Conservation (phyloP, 2,797 vertebrate species). For the Sylvilagus floridanus region DNA sequence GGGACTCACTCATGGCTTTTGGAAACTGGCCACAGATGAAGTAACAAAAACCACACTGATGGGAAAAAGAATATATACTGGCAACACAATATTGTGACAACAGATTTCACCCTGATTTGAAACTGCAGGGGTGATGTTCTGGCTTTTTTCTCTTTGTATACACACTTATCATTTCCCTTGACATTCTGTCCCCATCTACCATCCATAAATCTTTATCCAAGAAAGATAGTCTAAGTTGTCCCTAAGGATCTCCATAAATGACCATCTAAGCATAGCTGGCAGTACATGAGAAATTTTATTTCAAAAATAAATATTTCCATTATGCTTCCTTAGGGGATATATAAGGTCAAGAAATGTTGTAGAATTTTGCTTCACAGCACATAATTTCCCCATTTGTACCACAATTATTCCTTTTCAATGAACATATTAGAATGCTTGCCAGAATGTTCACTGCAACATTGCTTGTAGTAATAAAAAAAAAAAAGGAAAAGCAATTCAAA, state of each 20-base stretch:
- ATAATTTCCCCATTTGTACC: constrained; percentile 56
- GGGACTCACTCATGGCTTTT: constrained; percentile 81
- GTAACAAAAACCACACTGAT: constrained; percentile 82
- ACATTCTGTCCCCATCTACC: constrained; percentile 29
- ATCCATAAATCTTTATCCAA: constrained; percentile 62
- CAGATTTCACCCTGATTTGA: constrained; percentile 81
- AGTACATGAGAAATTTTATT: constrained; percentile 72
- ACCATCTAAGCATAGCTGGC: constrained; percentile 39
- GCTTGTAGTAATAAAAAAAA: not conserved
- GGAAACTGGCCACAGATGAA: constrained; percentile 84
- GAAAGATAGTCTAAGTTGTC: constrained; percentile 57
- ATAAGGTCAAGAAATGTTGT: constrained; percentile 48
- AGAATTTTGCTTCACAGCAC: constrained; percentile 48
- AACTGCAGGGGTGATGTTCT: constrained; percentile 72
- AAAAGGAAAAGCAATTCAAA: constrained; percentile 56
- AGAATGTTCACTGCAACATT: constrained; percentile 36
- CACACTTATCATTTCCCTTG: constrained; percentile 48
- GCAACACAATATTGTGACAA: constrained; percentile 85
- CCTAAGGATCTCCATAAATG: constrained; percentile 64
- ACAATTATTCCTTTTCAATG: constrained; percentile 65
- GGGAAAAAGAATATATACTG: constrained; percentile 72
- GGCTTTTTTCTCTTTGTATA: not conserved
- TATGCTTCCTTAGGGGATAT: constrained; percentile 45
- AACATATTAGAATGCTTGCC: constrained; percentile 27
- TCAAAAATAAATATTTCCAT: constrained; percentile 72